Evolutionary conservation across 2,888 invertebrate genomes (phyloP), one percentile per base, ranked within the genome.

Genomic region (Endotricha flammealis): DNA sequence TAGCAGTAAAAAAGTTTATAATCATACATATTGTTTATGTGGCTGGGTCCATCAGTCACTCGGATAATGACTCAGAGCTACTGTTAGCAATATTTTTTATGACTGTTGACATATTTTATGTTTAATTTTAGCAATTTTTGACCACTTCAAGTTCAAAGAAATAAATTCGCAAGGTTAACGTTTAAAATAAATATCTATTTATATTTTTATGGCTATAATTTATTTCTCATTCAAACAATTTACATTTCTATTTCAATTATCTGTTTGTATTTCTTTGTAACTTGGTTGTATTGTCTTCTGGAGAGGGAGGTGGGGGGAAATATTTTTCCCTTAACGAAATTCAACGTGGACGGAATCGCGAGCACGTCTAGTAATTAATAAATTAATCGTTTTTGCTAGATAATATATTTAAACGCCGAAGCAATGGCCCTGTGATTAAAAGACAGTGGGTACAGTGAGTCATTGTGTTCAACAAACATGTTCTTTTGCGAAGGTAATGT

Each of bases 351-450:
- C n/a, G n/a, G 16, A 3, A 7, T 20, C 2, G 20, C 20, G 20
- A 2, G 20, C 20, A 7, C 7, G 6, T 20, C 20, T 7, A 20
- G 16, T 16, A 16, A 4, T 16, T 16, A 16, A 23, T 23, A 13
- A 8, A 16, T n/a, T 34, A 12, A 22, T 28, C 9, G 20, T 28
- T 22, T 12, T 20, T 22, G 9, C 28, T 13, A 13, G 14, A 22
- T 35, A 14, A 10, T 8, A 76, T 77, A 69, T 77, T 79, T 77
- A 79, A 74, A 68, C 63, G 70, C 80, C 77, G 75, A 83, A 82
- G 82, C 79, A 82, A 80, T 74, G 77, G n/a, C 77, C 78, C 74
- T 76, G 65, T 62, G 59, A 56, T 80, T 75, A 78, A 78, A 70
- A 68, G 69, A 79, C 52, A 60, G 64, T 83, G 83, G 83, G 57